A percentile compares a stretch with the other conserved stretches of the same genome.
These are phyloP conservation scores for Corythornis madagascariensis DNA, from an alignment of 2,113 vertebrate species.

Conservation along the genomic window DNA sequence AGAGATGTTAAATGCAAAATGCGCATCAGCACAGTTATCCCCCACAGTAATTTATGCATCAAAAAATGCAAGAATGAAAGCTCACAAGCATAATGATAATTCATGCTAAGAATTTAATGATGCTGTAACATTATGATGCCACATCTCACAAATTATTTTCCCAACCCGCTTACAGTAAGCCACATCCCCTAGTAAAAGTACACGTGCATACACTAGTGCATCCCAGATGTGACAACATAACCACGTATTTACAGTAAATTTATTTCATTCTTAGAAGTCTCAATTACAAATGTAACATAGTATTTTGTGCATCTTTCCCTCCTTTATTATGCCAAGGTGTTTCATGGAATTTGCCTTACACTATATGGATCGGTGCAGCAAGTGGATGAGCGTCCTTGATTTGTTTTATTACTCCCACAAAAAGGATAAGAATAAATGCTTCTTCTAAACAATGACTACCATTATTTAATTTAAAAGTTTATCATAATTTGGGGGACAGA, in stretches of 20 bases:
- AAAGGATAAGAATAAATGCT: background rate
- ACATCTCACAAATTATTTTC: background rate
- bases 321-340: background rate
- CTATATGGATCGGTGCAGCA: background rate
- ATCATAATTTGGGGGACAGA: background rate
- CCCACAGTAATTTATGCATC: accelerated
- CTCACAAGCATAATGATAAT: background rate
- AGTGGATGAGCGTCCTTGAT: background rate
- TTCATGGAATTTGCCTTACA: background rate
- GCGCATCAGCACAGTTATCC: background rate
- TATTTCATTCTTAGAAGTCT: background rate
- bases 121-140: background rate
- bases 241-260: background rate
- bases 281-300: background rate
- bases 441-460: background rate
- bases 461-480: background rate
- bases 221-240: background rate
- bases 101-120: background rate
- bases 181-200: background rate
- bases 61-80: background rate
- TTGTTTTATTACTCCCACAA: background rate
- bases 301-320: background rate
- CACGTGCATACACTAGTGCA: too few relatives aligned
- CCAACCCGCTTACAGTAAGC: background rate
- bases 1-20: background rate